These are phyloP conservation scores for Micromussa lordhowensis DNA, from an alignment of 92 coral and sea anemone genomes.

Conservation along the genomic window DNA sequence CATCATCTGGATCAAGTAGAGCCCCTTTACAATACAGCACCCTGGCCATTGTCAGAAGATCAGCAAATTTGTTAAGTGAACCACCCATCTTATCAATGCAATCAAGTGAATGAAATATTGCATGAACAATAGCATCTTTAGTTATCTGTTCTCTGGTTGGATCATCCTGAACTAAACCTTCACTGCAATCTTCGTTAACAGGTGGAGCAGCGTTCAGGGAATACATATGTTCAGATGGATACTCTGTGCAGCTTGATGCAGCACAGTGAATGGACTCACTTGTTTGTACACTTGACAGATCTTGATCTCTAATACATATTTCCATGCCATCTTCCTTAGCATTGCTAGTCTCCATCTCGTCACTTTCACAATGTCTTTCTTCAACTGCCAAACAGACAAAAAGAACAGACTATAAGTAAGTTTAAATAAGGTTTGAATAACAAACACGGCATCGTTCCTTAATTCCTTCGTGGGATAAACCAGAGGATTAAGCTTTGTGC, in stretches of 20 bases:
- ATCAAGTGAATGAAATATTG: constrained; percentile 14
- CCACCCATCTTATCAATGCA: constrained; percentile 2
- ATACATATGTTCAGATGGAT: constrained; percentile 13
- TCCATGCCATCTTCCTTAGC: constrained; percentile 12
- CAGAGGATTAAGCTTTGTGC: constrained; percentile 8
- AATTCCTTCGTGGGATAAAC: constrained; percentile 12
- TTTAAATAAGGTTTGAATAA: too few species aligned
- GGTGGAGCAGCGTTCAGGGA: constrained; percentile 23
- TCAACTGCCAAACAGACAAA: constrained; percentile 24
- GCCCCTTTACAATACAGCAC: constrained; percentile 13
- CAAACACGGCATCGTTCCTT: constrained; percentile 5
- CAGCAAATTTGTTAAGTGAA: too few species aligned
- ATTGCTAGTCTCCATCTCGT: constrained; percentile 25
- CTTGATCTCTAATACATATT: constrained; percentile 15
- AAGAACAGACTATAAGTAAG: constrained; percentile 14
- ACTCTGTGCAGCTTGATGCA: constrained; percentile 14
- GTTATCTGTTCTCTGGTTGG: constrained; percentile 41
- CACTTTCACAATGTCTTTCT: constrained; percentile 16
- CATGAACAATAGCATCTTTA: constrained; percentile 28
- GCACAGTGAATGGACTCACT: constrained; percentile 2
- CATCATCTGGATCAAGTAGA: constrained; percentile 29
- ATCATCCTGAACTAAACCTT: constrained; percentile 23
- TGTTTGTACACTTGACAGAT: constrained; percentile 4
- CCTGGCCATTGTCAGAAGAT: too few species aligned
- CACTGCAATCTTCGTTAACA: constrained; percentile 17